Base-by-base conservation (phyloP, 2,113 vertebrate genomes). In the Odontophorus gujanensis region DNA sequence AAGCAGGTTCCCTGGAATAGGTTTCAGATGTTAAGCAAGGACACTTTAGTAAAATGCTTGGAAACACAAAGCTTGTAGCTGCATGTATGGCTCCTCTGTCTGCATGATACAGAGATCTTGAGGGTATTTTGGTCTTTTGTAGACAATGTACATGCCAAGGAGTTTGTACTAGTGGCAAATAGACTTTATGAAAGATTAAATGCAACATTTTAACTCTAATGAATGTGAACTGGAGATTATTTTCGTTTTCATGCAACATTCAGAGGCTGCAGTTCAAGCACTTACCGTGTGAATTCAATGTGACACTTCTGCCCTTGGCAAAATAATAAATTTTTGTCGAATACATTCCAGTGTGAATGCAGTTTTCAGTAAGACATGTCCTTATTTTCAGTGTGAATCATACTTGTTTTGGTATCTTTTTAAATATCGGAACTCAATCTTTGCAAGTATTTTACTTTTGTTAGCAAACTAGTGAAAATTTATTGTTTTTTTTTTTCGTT, bases 311-410 rank as follows among this genome's bases (percentile, higher is more conserved):
- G 48, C 86, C 30, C 24, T 32, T 65, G 71, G 89, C 71, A 87
- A 85, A 72, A 89, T 77, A 85, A 67, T 50, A 76, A 85, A 71
- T 95, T 94, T 89, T 85, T 40, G 84, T 21, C 36, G 89, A 81
- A 90, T 88, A 86, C 86, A 21, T 92, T 69, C 20, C 21, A 62
- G 75, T 82, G 85, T 91, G 67, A 82, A 66, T 66, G 51, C 66
- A 66, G 62, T 68, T 93, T 73, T 74, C 48, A 45, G 2, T 1
- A 79, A 73, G 48, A 58, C 78, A 89, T 73, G 7, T 62, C 24
- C n/a, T 4, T 75, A 3, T 93, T 94, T 94, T 81, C 53, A 48
- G n/a, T 45, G n/a, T 78, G 36, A 81, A 47, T 84, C 65, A 32
- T 59, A 36, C 24, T 47, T 81, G 19, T 7, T 72, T 85, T 93